Conservation (phyloP, 2,888 invertebrate species). For the Noctua fimbriata region DNA sequence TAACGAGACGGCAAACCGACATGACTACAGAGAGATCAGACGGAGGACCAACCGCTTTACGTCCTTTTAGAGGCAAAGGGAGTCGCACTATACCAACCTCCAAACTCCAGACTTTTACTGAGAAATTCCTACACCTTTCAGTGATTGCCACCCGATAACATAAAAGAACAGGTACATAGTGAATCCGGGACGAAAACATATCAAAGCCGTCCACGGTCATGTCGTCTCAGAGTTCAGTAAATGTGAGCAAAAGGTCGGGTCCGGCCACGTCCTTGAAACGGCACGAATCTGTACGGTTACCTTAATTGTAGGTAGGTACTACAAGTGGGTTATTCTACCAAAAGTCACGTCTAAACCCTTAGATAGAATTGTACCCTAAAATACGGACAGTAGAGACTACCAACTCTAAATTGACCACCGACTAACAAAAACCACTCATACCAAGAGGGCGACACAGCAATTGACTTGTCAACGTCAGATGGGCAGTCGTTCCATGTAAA, state of each 20-base stretch:
- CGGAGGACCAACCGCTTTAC: no score
- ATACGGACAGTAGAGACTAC: not conserved
- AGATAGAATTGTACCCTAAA: not conserved
- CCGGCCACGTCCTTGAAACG: not conserved
- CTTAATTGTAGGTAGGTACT: not conserved
- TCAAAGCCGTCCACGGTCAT: not conserved
- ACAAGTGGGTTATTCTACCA: not conserved
- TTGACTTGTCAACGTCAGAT: not conserved
- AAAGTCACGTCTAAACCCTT: not conserved
- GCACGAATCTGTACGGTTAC: slow-evolving; percentile 10
- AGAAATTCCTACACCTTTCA: not conserved
- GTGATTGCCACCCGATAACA: not conserved
- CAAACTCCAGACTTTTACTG: not conserved
- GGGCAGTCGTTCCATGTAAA: not conserved
- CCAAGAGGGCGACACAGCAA: no score
- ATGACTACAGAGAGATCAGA: not conserved
- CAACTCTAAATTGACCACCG: no score
- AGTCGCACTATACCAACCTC: no score
- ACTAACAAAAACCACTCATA: no score
- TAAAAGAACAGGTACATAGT: not conserved
- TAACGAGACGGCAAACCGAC: not conserved
- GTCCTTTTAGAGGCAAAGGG: no score
- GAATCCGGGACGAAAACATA: not conserved
- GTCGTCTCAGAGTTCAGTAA: not conserved
- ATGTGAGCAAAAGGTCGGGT: slow-evolving; percentile 22